phyloP scores from a whole-genome alignment of 2,888 invertebrate genomes.

The Habrosyne pyritoides region DNA sequence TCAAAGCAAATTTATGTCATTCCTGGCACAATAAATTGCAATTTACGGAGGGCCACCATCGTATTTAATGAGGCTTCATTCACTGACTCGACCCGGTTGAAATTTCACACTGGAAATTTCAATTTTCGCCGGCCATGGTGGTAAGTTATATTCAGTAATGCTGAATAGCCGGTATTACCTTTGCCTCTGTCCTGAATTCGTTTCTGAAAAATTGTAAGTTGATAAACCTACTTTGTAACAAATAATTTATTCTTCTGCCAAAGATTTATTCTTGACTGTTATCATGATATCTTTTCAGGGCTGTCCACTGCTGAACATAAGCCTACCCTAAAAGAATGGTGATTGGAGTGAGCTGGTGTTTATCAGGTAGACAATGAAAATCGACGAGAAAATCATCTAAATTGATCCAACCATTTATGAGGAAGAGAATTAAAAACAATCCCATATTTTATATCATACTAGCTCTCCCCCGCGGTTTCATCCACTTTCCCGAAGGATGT shows the following conservation, averaged over 20 bases:
- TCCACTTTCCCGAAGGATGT: too few relatives aligned
- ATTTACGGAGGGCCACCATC: slow-evolving; percentile 35
- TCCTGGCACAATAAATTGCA: slow-evolving; percentile 44
- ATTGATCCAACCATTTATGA: too few relatives aligned
- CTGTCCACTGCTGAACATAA: too few relatives aligned
- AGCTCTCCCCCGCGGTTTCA: too few relatives aligned
- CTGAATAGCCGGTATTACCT: slow-evolving; percentile 21
- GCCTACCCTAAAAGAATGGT: too few relatives aligned
- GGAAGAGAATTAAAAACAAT: too few relatives aligned
- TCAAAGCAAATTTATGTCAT: slow-evolving; percentile 34
- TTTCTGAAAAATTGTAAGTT: not conserved
- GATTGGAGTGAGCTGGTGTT: too few relatives aligned
- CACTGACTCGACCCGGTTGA: slow-evolving; percentile 25
- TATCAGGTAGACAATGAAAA: too few relatives aligned
- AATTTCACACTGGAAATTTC: slow-evolving; percentile 49
- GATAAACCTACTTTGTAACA: not conserved
- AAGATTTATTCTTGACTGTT: too few relatives aligned
- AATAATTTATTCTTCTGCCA: not conserved
- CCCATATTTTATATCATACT: too few relatives aligned
- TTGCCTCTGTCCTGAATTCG: slow-evolving; percentile 8
- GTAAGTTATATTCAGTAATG: slow-evolving; percentile 34
- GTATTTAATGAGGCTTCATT: slow-evolving; percentile 42
- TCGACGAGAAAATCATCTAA: too few relatives aligned
- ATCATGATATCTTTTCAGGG: too few relatives aligned
- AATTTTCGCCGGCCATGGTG: slow-evolving; percentile 42